Evolutionary conservation across 2,888 invertebrate species (phyloP), one percentile per base, ranked within the genome.

Genomic region (Cerastis rubricosa): DNA sequence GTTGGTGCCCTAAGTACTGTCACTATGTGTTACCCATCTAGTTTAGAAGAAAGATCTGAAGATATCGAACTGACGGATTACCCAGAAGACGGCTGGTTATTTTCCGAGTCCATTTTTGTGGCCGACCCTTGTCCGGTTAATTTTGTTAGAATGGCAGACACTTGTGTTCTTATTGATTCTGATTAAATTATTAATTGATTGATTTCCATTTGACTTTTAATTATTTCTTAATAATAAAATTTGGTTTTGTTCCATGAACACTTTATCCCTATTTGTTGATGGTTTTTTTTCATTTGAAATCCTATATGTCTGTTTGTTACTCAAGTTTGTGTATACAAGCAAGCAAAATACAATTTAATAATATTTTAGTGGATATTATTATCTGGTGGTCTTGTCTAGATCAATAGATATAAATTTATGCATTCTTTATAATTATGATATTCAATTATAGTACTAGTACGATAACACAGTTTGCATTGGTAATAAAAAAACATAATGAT

Each of bases 101-200:
- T 35, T 40, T 29, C 65, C 19, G 11, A 14, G 40, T 49, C 79
- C 14, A 19, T 59, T 0, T 9, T 80, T 1, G 29, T 0, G 11
- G 76, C 12, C n/a, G 45, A 76, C n/a, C 9, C 14, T 3, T 70
- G 80, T 43, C 81, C 76, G 1, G 43, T 5, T 1, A 61, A 66
- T 43, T 54, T 59, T 54, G 54, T 67, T 17, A 80, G 63, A 81
- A 35, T 81, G 0, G 35, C 1, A 12, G 17, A 59, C 25, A 54
- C 14, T n/a, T 83, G 81, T 69, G 64, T 71, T 14, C 51, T 47
- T 40, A 22, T 40, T 71, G 71, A 82, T 71, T 69, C 17, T 54
- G 68, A 83, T 71, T 83, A 77, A 83, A 70, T 47, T 22, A 25
- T 70, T 19, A 6, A 17, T 25, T 17, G 17, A n/a, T 47, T 45